These are phyloP conservation scores for Novumbra hubbsi DNA, from an alignment of 2,797 vertebrate genomes.

Conservation along the genomic window DNA sequence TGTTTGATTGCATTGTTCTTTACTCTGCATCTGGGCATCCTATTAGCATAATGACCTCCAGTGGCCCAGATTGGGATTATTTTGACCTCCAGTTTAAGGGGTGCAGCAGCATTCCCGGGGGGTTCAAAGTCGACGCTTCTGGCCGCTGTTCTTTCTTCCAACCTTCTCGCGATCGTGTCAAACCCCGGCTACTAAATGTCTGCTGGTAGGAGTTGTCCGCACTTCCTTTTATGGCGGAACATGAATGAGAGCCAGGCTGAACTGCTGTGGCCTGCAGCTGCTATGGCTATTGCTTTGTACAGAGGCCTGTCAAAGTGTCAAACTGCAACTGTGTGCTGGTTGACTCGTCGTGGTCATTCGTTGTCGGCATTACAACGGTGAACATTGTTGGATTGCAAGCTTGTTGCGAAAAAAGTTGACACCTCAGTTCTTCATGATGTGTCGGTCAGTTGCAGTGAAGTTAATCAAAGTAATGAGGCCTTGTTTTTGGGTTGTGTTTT, in stretches of 20 bases:
- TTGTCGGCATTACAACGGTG: not conserved
- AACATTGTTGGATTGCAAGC: not conserved
- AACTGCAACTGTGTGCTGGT: not conserved
- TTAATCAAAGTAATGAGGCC: not conserved
- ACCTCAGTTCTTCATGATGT: not conserved
- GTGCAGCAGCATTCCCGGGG: conserved; percentile 69
- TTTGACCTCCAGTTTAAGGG: conserved; percentile 77
- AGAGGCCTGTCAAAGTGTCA: not conserved
- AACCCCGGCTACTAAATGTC: conserved; percentile 20
- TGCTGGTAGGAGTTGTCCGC: conserved; percentile 22
- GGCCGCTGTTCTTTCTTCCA: conserved; percentile 13
- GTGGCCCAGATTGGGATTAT: conserved; percentile 86
- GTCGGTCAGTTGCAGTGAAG: not conserved
- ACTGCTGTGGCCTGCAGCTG: conserved; percentile 2
- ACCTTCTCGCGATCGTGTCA: not conserved
- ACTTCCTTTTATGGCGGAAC: conserved; percentile 26
- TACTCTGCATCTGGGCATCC: conserved; percentile 40
- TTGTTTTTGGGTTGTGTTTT: not conserved
- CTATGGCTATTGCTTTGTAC: conserved; percentile 7
- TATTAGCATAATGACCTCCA: conserved; percentile 83
- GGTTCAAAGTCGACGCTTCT: conserved; percentile 12
- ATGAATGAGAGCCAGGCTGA: conserved; percentile 22
- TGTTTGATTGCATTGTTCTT: conserved; percentile 16
- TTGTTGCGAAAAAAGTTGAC: not conserved
- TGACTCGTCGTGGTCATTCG: not conserved